Evolutionary conservation across 2,888 invertebrate species (phyloP), one percentile per base, ranked within the genome.

Genomic region (Euclidia mi): DNA sequence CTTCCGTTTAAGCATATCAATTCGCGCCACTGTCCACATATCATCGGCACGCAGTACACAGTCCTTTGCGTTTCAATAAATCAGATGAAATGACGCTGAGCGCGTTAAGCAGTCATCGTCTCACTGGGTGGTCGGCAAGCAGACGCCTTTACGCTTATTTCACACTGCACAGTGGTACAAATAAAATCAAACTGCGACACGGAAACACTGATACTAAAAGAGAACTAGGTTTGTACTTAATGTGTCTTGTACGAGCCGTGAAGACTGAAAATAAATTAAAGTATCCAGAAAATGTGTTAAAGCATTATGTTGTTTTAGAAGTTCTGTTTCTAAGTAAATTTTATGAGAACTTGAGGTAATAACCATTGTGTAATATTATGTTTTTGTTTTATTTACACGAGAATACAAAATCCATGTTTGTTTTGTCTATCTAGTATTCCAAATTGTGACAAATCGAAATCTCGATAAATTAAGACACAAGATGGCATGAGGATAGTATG

Each of bases 41-140:
- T 76, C 53, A 65, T 71, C 35, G 79, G 69, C 78, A 59, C 12
- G 47, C 69, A 82, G 77, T 87, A 81, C 77, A 87, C 71, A 70
- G 82, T 78, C 76, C 81, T 85, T 81, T 80, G 85, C 82, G 79
- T 90, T 92, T 85, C 86, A 89, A 94, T 94, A 94, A 92, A 94
- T 94, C 94, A 92, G 87, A 84, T 87, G 92, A 89, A 89, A 91
- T 94, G 93, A 93, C 91, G 86, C 82, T 88, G 77, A 73, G 76
- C 85, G 90, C 90, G 91, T 91, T 91, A 91, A 85, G 83, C 92
- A 91, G 90, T 92, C 92, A 86, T 76, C 90, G 79, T 80, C 94
- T 76, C 93, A 56, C 87, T 94, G 94, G 94, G 94, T 94, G 94
- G 93, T 88, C 93, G 84, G 64, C 79, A 65, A 67, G 78, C 79